phyloP scores from a whole-genome alignment of 2,888 invertebrate genomes.

The Cephus sareptanus region DNA sequence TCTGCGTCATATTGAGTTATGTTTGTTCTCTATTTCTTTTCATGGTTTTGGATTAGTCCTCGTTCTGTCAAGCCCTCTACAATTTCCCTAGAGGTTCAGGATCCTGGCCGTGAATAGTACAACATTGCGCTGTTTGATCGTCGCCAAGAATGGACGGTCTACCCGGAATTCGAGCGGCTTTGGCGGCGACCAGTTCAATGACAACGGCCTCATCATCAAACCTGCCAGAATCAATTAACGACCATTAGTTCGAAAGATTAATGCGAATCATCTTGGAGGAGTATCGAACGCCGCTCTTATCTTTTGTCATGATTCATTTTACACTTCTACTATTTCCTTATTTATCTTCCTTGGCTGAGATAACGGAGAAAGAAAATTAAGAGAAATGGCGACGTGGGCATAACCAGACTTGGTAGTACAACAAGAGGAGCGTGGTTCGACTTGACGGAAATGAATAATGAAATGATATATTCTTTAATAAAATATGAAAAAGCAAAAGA shows the following conservation, averaged over 20 bases:
- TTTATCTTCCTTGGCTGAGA: too few relatives aligned
- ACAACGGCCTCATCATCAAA: constrained; percentile 36
- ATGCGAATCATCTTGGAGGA: too few relatives aligned
- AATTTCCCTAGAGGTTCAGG: too few relatives aligned
- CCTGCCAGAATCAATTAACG: constrained; percentile 31
- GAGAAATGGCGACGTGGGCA: constrained; percentile 5
- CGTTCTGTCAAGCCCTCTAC: too few relatives aligned
- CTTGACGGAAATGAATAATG: too few relatives aligned
- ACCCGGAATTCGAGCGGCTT: constrained; percentile 32
- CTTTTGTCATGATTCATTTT: constrained; percentile 22
- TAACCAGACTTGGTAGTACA: constrained; percentile 25
- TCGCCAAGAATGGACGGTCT: constrained; percentile 40
- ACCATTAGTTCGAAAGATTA: too few relatives aligned
- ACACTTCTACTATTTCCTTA: constrained; percentile 6
- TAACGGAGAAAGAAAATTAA: not conserved
- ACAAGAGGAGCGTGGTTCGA: constrained; percentile 18
- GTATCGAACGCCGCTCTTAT: not conserved
- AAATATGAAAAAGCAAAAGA: too few relatives aligned
- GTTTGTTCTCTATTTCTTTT: too few relatives aligned
- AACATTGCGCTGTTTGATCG: constrained; percentile 24
- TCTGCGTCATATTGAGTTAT: too few relatives aligned
- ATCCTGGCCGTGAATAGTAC: constrained; percentile 26
- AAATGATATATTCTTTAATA: too few relatives aligned
- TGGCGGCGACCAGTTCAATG: constrained; percentile 27
- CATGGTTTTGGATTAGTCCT: too few relatives aligned